Base-by-base conservation (phyloP, 2,888 invertebrate genomes). In the Callyntrura sp. region DNA sequence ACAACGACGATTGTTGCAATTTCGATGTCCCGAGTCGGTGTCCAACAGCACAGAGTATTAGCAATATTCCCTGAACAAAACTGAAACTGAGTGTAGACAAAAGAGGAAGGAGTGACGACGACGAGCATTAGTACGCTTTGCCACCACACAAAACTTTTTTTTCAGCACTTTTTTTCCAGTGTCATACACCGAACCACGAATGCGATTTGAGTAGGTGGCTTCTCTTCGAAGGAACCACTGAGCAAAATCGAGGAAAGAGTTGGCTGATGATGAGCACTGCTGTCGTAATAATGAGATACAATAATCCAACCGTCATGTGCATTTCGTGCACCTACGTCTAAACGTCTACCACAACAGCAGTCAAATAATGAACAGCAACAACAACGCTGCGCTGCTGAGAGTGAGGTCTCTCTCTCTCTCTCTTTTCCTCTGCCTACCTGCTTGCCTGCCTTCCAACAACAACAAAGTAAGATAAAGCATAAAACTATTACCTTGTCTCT, bases 401-500 rank as follows among this genome's bases (percentile, higher is more conserved):
- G 48, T 81, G 57, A 85, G 70, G 70, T 79, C 78, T 70, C 79
- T 57, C 57, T 57, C n/a, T n/a, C n/a, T n/a, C n/a, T n/a, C n/a
- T n/a, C n/a, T n/a, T n/a, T n/a, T n/a, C n/a, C n/a, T n/a, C 8
- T 14, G 51, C 81, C 43, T 51, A 48, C 48, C 45, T 25, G 62
- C 8, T 20, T 70, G 48, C 55, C 81, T 89, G 79, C 88, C 88
- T 87, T 81, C 73, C 57, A 90, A 90, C 90, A 90, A 90, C 87
- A 83, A 90, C 90, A 86, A 90, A 83, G 73, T 65, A 35, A 86
- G 76, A 86, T 86, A 86, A 70, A 23, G 83, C 28, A 73, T 73
- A 12, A 87, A 86, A 87, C 89, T 84, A 89, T 85, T 85, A 87
- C 87, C 90, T 85, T 90, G 90, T 83, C 87, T 87, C 82, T 83